Evolutionary conservation across 2,797 vertebrate species (phyloP).

Genomic region (Falco columbarius): DNA sequence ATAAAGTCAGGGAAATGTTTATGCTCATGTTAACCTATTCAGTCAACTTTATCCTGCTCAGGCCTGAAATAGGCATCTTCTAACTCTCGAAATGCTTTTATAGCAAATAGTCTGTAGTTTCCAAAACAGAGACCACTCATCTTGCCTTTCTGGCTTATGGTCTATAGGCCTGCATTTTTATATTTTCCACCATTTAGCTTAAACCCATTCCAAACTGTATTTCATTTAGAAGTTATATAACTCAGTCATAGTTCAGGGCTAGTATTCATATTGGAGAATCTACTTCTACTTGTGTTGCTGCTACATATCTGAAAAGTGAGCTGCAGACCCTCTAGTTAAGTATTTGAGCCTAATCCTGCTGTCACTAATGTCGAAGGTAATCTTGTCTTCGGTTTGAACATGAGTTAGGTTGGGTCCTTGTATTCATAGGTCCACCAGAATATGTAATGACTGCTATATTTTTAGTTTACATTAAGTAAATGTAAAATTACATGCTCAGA

Average conservation of each 20-base stretch:
- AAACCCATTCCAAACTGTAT: slow-evolving; percentile 24
- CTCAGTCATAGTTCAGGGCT: neutral
- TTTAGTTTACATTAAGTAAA: neutral
- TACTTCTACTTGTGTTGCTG: slow-evolving; percentile 24
- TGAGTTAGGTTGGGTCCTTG: neutral
- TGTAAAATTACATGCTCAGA: neutral
- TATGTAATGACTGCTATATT: neutral
- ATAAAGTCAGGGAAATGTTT: slow-evolving; percentile 40
- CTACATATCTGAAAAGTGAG: neutral
- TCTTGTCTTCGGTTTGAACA: neutral
- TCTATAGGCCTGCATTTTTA: neutral
- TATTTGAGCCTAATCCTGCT: neutral
- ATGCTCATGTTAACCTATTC: slow-evolving; percentile 18
- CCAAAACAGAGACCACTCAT: slow-evolving; percentile 17
- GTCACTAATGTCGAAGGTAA: neutral
- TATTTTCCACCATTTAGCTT: neutral
- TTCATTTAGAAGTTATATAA: slow-evolving; percentile 48
- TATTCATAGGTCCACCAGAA: neutral
- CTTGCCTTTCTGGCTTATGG: neutral
- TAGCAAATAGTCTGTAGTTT: neutral
- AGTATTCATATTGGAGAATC: neutral
- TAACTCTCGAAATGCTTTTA: slow-evolving; percentile 54
- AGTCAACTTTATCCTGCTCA: slow-evolving; percentile 55
- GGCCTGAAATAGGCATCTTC: slow-evolving; percentile 34
- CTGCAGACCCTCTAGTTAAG: neutral